phyloP scores from a whole-genome alignment of 2,113 vertebrate genomes.

The Guaruba guarouba region DNA sequence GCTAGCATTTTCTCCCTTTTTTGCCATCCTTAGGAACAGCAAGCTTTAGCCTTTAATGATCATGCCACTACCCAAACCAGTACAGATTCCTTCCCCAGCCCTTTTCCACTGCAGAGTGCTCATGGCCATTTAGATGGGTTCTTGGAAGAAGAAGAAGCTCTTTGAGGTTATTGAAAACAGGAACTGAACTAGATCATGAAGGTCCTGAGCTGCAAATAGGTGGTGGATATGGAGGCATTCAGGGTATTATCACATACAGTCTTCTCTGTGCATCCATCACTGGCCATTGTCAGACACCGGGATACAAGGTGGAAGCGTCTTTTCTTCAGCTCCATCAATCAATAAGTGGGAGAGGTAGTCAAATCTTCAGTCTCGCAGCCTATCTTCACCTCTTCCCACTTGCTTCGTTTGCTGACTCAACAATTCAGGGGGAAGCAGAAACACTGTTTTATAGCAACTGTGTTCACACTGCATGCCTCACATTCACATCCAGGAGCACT shows the following conservation, averaged over 20 bases:
- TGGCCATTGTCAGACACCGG: not conserved
- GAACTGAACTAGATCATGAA: not conserved
- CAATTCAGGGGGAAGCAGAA: not conserved
- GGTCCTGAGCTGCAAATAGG: not conserved
- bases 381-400: not conserved
- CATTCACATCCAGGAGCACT: not conserved
- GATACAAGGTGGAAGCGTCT: not conserved
- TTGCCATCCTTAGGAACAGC: not conserved
- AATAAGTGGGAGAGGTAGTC: not conserved
- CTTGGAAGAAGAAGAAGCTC: not conserved
- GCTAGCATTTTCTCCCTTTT: not conserved
- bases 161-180: not conserved
- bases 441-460: fast-evolving
- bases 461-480: fast-evolving
- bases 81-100: not conserved
- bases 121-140: not conserved
- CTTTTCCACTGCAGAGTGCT: not conserved
- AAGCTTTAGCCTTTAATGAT: not conserved
- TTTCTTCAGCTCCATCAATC: not conserved
- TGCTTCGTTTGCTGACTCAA: not conserved
- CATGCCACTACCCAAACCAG: not conserved
- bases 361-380: fast-evolving
- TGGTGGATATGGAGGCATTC: not conserved
- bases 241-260: not conserved
- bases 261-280: fast-evolving